A percentile compares a stretch with the other conserved stretches of the same genome.
Conservation (phyloP, 2,888 invertebrate genomes). For the Crepidodera aurea region DNA sequence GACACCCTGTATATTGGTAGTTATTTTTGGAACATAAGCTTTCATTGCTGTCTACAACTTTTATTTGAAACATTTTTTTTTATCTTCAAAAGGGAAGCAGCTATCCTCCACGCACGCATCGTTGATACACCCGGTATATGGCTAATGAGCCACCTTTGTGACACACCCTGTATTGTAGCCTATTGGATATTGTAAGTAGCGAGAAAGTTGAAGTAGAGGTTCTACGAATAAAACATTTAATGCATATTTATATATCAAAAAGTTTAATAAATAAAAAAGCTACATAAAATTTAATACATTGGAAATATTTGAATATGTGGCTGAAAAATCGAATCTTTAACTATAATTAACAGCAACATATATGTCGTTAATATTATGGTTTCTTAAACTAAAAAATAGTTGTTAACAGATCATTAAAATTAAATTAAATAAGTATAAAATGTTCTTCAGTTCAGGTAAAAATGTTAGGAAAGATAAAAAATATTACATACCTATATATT, state of each 20-base stretch:
- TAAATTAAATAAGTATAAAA: constrained; percentile 27
- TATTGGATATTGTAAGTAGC: too few species aligned
- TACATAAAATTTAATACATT: constrained; percentile 44
- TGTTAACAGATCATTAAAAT: constrained; percentile 49
- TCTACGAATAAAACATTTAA: too few species aligned
- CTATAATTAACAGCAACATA: constrained; percentile 15
- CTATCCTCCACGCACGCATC: too few species aligned
- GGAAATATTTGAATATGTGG: constrained; percentile 34
- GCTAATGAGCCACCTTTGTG: too few species aligned
- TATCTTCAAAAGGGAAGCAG: too few species aligned
- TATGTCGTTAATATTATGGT: constrained; percentile 1
- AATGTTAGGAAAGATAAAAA: background rate
- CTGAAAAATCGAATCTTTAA: constrained; percentile 11
- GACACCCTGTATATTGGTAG: too few species aligned
- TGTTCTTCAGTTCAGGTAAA: constrained; percentile 1
- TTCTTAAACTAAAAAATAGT: constrained; percentile 49
- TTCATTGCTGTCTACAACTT: too few species aligned
- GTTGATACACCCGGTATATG: too few species aligned
- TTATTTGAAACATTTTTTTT: too few species aligned
- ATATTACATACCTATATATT: background rate
- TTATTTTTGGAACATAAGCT: too few species aligned
- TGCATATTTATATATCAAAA: constrained; percentile 44
- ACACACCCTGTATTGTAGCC: too few species aligned
- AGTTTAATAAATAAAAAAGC: constrained; percentile 48
- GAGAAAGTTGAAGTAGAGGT: too few species aligned